Evolutionary conservation across 1,140 invertebrate species (phyloP).

Genomic region (Philotrypesis tridentata): DNA sequence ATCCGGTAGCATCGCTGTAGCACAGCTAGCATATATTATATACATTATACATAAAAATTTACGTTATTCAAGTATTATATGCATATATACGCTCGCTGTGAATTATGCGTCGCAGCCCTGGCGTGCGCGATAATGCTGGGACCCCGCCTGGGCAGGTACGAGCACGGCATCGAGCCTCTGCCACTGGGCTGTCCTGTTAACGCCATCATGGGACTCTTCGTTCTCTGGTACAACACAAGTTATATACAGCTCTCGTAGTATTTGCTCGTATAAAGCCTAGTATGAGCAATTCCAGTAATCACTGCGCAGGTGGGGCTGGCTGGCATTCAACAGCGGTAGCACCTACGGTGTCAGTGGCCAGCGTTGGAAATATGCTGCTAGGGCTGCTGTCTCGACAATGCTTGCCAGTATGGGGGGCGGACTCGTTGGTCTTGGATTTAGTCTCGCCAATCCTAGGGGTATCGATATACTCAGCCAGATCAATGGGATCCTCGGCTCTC

Average conservation of each 20-base stretch:
- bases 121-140: conserved; percentile 93
- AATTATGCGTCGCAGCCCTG: too few species aligned
- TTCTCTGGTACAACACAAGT: conserved; percentile 80
- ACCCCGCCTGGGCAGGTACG: conserved; percentile 90
- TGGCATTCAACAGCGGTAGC: conserved; percentile 95
- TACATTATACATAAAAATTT: too few species aligned
- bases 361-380: conserved; percentile 90
- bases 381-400: conserved; percentile 92
- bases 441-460: conserved; percentile 80
- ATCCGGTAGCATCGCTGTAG: conserved; percentile 65
- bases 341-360: conserved; percentile 84
- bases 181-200: conserved; percentile 92
- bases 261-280: too few species aligned
- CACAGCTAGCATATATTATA: too few species aligned
- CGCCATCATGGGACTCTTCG: conserved; percentile 92
- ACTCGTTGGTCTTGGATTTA: conserved; percentile 81
- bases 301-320: conserved; percentile 85
- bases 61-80: too few species aligned
- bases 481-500: conserved; percentile 85
- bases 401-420: conserved; percentile 92
- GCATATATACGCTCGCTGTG: too few species aligned
- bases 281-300: too few species aligned
- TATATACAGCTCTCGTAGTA: too few species aligned
- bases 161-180: conserved; percentile 82
- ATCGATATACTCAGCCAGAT: conserved; percentile 90